These are phyloP conservation scores for Drosophila vallismaia DNA, from an alignment of 2,888 invertebrate species.

Conservation along the genomic window DNA sequence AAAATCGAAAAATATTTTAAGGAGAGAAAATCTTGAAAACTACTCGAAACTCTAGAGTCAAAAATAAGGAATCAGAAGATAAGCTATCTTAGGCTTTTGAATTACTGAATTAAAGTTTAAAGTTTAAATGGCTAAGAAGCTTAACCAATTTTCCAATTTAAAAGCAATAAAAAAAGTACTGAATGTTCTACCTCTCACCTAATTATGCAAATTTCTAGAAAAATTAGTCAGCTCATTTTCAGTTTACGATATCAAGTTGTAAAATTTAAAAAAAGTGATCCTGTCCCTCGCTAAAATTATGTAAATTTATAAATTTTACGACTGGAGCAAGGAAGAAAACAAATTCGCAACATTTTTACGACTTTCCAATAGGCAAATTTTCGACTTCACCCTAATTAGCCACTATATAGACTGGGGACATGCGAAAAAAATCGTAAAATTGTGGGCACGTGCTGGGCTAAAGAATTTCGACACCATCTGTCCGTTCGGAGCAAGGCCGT, in stretches of 20 bases:
- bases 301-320: slow-evolving; percentile 45
- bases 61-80: neutral
- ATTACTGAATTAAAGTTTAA: neutral
- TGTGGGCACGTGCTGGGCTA: slow-evolving; percentile 49
- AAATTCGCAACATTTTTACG: slow-evolving; percentile 47
- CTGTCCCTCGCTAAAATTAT: slow-evolving; percentile 38
- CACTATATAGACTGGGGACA: slow-evolving; percentile 27
- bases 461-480: slow-evolving; percentile 33
- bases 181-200: slow-evolving; percentile 20
- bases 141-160: slow-evolving; percentile 13
- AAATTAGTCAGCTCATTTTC: slow-evolving; percentile 40
- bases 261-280: slow-evolving; percentile 33
- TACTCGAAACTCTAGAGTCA: too few species aligned
- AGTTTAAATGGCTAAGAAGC: slow-evolving; percentile 8
- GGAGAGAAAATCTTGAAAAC: too few species aligned
- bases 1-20: neutral
- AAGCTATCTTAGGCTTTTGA: too few species aligned
- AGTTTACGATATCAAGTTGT: slow-evolving; percentile 39
- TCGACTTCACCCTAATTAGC: slow-evolving; percentile 72
- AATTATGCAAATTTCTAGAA: slow-evolving; percentile 40
- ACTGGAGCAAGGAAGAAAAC: slow-evolving; percentile 13
- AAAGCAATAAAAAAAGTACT: slow-evolving; percentile 9
- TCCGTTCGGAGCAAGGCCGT: slow-evolving; percentile 31
- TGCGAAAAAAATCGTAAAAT: slow-evolving; percentile 62
- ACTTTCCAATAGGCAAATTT: slow-evolving; percentile 55